Evolutionary conservation across 2,797 vertebrate genomes (phyloP).

Genomic region (Phrynocephalus vlangalii): DNA sequence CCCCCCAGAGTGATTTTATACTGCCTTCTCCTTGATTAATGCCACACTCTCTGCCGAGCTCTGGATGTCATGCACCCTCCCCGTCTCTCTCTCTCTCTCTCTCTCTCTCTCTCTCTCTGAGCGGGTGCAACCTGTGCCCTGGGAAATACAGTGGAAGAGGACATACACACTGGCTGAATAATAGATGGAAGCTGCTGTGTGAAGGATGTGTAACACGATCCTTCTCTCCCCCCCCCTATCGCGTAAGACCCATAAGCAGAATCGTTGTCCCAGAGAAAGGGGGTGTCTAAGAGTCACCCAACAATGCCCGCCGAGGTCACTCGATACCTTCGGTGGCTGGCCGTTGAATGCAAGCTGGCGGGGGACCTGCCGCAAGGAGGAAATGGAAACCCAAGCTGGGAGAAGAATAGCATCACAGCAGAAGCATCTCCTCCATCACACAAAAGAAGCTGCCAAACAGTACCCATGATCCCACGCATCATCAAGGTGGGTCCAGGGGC

Average conservation of each 20-base stretch:
- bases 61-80: background rate
- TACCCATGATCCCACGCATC: background rate
- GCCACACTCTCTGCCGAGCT: background rate
- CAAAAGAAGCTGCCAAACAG: too few relatives aligned
- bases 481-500: background rate
- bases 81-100: background rate
- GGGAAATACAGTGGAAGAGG: conserved; percentile 20
- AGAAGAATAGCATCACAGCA: background rate
- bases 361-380: conserved; percentile 42
- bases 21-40: background rate
- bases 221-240: background rate
- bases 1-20: conserved; percentile 35
- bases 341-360: conserved; percentile 71
- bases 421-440: background rate
- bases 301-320: conserved; percentile 66
- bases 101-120: background rate
- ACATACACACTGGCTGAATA: conserved; percentile 64
- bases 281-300: conserved; percentile 58
- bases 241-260: conserved; percentile 53
- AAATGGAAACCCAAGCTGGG: conserved; percentile 54
- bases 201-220: conserved; percentile 70
- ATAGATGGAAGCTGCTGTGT: conserved; percentile 71
- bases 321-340: conserved; percentile 59
- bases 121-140: conserved; percentile 33
- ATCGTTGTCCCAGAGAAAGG: conserved; percentile 27